A percentile compares a stretch with the other conserved stretches of the same genome.
Evolutionary conservation across 2,797 vertebrate species (phyloP).

Genomic region (Lateolabrax maculatus): DNA sequence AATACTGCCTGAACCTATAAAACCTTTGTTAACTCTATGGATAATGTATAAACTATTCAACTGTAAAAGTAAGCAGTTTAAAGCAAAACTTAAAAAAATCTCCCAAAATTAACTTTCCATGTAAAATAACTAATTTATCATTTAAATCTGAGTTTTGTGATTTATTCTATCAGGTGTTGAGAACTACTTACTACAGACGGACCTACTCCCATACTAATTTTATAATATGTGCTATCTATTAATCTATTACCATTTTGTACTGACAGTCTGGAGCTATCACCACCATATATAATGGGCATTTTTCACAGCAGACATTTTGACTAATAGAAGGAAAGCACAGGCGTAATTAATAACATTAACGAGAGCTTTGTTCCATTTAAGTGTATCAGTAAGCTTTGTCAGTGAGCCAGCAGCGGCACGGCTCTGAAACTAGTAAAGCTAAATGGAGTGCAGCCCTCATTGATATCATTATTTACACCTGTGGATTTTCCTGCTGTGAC

Average conservation of each 20-base stretch:
- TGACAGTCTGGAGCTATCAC: not conserved
- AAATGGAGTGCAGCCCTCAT: not conserved
- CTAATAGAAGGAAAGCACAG: not conserved
- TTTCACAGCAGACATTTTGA: conserved; percentile 1
- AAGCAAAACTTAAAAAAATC: not conserved
- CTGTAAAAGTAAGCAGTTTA: not conserved
- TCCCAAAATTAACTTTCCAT: not conserved
- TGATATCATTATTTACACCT: not conserved
- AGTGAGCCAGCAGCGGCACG: not conserved
- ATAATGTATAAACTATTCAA: not conserved
- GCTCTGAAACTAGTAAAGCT: not conserved
- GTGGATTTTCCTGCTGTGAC: not conserved
- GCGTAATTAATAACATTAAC: not conserved
- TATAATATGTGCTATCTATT: no score
- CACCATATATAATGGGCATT: not conserved
- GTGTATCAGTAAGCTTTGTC: not conserved
- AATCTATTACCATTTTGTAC: not conserved
- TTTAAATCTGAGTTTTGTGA: not conserved
- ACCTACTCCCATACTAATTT: not conserved
- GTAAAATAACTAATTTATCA: not conserved
- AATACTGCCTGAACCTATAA: not conserved
- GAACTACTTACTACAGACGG: not conserved
- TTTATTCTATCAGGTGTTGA: conserved; percentile 1
- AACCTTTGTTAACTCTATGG: not conserved
- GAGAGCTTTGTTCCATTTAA: not conserved